Evolutionary conservation across 1,140 invertebrate genomes (phyloP), one percentile per base, ranked within the genome.

Genomic region (Lethrus apterus): DNA sequence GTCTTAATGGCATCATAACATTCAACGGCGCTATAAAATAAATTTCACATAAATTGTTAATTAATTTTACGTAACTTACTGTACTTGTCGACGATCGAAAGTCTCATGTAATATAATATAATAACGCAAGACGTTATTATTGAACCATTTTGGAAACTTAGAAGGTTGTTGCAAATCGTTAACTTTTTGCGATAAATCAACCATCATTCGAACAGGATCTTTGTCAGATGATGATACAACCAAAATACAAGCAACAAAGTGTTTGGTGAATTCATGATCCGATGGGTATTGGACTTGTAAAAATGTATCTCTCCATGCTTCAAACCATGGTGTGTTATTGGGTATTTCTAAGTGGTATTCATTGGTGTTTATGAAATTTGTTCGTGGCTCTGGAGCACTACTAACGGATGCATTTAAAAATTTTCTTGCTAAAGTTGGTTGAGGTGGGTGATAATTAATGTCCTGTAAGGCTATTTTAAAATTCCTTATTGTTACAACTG

Each of bases 261-360:
- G 91, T 60, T 89, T 89, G 0, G 89, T 87, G 63, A 93, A 97
- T 70, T 98, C 93, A 74, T 97, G 92, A 61, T 97, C 92, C 10
- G 88, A 89, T 26, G 89, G 86, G 62, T 85, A 90, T 63, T 92
- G 83, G 2, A 93, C 83, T 60, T 84, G 83, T 13, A 95, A 73
- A 69, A 95, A 96, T 18, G 81, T 86, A 59, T 94, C 88, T 60
- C 92, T 76, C 88, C 92, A 98, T n/a, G 83, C 76, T 65, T 96
- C 92, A 73, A 89, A 97, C 93, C 93, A 98, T n/a, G 91, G 87
- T 20, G 89, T 85, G 2, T 79, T 73, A 15, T 76, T 74, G 54
- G 86, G 86, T 44, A 89, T 70, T 54, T 83, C 75, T 31, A 85
- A 60, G 44, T 73, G 66, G 59, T 70, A 61, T 47, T 59, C 62